Percentiles rank a stretch among this genome's conserved stretches.
Evolutionary conservation across 2,888 invertebrate genomes (phyloP).

Genomic region (Conops quadrifasciatus): DNA sequence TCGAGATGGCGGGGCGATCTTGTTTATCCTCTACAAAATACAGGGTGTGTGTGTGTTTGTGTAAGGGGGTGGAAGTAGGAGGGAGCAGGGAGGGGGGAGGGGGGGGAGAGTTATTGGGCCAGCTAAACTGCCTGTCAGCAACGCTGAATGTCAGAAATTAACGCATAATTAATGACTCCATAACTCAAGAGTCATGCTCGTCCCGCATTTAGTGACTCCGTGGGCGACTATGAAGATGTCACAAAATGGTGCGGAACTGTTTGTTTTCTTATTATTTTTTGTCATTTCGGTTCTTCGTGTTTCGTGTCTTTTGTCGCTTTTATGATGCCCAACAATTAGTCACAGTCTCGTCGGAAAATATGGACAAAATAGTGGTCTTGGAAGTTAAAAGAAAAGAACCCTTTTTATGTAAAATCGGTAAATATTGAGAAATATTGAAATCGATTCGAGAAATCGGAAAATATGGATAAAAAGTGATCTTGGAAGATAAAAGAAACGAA

Average conservation of each 20-base stretch:
- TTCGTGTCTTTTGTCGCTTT: constrained; percentile 29
- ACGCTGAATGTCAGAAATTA: constrained; percentile 52
- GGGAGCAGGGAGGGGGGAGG: too few species aligned
- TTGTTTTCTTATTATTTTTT: constrained; percentile 33
- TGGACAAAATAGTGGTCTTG: too few species aligned
- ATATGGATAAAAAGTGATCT: too few species aligned
- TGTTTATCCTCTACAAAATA: too few species aligned
- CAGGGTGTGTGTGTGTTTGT: neutral
- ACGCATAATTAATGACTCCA: constrained; percentile 59
- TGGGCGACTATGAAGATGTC: constrained; percentile 24
- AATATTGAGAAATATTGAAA: too few species aligned
- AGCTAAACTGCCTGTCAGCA: constrained; percentile 35
- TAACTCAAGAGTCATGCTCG: constrained; percentile 50
- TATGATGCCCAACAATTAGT: constrained; percentile 34
- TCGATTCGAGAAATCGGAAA: too few species aligned
- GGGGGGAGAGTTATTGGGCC: too few species aligned
- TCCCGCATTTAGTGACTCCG: neutral
- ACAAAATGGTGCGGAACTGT: constrained; percentile 40
- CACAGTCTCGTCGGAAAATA: constrained; percentile 2
- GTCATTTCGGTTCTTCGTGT: too few species aligned
- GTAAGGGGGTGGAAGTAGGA: neutral
- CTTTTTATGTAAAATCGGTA: too few species aligned
- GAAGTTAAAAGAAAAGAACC: too few species aligned
- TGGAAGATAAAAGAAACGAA: too few species aligned
- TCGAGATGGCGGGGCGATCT: too few species aligned